Percentiles rank a stretch among this genome's conserved stretches.
Evolutionary conservation across 2,797 vertebrate genomes (phyloP).

Genomic region (Tapirus indicus): DNA sequence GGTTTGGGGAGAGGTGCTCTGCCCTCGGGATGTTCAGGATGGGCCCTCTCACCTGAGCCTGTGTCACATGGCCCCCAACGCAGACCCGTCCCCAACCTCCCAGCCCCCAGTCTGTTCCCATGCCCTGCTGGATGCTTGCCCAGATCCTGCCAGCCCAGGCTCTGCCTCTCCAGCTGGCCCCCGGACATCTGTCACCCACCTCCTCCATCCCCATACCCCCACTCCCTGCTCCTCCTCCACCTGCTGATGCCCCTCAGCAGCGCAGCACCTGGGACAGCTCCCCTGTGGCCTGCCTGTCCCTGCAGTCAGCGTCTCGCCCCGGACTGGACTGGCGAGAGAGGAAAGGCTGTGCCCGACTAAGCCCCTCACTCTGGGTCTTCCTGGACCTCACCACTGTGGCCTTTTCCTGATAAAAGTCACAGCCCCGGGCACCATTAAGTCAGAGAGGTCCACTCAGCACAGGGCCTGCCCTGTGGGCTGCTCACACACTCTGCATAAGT

Average conservation of each 20-base stretch:
- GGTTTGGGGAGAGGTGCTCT: neutral
- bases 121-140: neutral
- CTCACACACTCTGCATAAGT: neutral
- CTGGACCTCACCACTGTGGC: neutral
- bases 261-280: fast-evolving
- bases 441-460: neutral
- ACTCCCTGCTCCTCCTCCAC: no score
- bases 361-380: neutral
- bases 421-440: neutral
- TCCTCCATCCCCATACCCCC: neutral
- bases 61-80: no score
- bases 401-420: neutral
- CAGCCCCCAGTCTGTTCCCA: neutral
- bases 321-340: no score
- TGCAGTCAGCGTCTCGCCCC: no score
- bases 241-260: neutral
- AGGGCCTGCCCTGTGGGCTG: neutral
- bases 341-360: no score
- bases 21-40: neutral
- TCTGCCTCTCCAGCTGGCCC: neutral
- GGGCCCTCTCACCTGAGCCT: neutral
- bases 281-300: neutral
- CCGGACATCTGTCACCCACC: neutral
- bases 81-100: neutral
- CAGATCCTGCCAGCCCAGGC: neutral